phyloP scores from a whole-genome alignment of 2,888 invertebrate species.

The Calameuta idolon region DNA sequence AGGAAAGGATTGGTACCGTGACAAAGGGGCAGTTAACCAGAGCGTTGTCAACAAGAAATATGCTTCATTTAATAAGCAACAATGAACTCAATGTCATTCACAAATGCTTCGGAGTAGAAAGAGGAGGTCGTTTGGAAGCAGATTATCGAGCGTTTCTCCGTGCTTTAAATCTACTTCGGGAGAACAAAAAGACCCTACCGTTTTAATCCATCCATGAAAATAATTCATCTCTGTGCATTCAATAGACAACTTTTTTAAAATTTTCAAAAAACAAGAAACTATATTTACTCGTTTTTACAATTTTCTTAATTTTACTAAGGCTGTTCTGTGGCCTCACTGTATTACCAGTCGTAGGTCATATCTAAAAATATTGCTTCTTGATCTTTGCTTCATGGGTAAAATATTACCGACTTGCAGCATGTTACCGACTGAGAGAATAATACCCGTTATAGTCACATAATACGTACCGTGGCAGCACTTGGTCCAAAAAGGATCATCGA shows the following conservation, averaged over 20 bases:
- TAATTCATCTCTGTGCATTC: background rate
- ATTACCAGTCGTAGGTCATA: conserved; percentile 12
- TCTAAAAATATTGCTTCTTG: conserved; percentile 9
- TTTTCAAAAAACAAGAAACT: conserved; percentile 13
- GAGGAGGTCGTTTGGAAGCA: conserved; percentile 74
- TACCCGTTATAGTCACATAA: background rate
- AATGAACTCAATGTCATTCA: conserved; percentile 78
- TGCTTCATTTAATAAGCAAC: conserved; percentile 75
- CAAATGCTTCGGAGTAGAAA: conserved; percentile 79
- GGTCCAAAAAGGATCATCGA: background rate
- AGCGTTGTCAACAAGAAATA: conserved; percentile 74
- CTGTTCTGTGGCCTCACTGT: background rate
- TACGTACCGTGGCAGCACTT: background rate
- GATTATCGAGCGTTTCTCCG: conserved; percentile 79
- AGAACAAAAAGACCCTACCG: conserved; percentile 41
- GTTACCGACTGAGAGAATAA: background rate
- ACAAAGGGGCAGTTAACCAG: conserved; percentile 75
- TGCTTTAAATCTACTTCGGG: conserved; percentile 75
- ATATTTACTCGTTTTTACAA: background rate
- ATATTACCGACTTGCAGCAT: background rate
- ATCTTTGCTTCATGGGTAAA: background rate
- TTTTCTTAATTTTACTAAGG: background rate
- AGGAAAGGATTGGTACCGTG: conserved; percentile 76
- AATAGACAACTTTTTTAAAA: background rate
- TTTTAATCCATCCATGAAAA: conserved; percentile 27